Evolutionary conservation across 1,140 invertebrate genomes (phyloP).

Genomic region (Phymorhynchus buccinoides): DNA sequence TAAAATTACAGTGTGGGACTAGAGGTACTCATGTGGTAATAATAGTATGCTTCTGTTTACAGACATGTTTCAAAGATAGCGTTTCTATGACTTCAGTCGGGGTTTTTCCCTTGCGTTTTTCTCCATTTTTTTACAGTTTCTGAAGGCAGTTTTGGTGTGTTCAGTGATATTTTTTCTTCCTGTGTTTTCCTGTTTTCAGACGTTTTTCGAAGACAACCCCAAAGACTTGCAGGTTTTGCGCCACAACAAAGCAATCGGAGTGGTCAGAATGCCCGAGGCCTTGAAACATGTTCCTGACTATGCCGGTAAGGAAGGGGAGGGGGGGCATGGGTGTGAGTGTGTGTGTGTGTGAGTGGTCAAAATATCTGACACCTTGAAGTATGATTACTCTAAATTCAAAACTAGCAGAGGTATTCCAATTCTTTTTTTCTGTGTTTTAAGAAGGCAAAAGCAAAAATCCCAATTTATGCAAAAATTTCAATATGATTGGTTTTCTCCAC

Average conservation of each 20-base stretch:
- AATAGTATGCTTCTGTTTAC: background rate
- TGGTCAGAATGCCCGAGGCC: conserved; percentile 87
- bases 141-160: conserved; percentile 26
- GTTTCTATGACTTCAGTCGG: background rate
- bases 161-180: conserved; percentile 77
- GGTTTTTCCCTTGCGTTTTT: too few species aligned
- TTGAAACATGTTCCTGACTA: conserved; percentile 96
- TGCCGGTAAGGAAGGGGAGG: conserved; percentile 75
- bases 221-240: conserved; percentile 89
- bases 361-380: background rate
- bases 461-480: background rate
- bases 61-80: background rate
- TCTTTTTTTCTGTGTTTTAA: background rate
- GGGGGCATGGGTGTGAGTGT: background rate
- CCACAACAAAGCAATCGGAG: conserved; percentile 92
- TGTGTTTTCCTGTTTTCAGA: conserved; percentile 72
- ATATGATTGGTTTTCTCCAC: too few species aligned
- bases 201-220: conserved; percentile 96
- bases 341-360: conserved; percentile 4
- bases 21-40: background rate
- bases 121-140: background rate
- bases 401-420: background rate
- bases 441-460: background rate
- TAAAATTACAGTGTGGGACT: background rate
- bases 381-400: background rate